Percentiles rank a stretch among this genome's conserved stretches.
phyloP scores from a whole-genome alignment of 1,140 invertebrate species.

The Zeugodacus cucurbitae region DNA sequence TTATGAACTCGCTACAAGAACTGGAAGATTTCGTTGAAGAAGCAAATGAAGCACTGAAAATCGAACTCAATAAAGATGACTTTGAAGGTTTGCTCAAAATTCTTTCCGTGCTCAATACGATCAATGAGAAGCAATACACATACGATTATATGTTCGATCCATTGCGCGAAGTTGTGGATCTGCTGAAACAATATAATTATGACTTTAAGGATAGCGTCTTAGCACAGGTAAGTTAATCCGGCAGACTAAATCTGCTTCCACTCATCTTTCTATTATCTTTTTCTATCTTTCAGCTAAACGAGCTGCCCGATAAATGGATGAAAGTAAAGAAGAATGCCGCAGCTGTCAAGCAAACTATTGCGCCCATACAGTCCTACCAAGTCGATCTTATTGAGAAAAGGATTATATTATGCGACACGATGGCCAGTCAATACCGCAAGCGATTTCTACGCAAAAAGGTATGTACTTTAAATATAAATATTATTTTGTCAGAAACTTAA shows the following conservation, averaged over 20 bases:
- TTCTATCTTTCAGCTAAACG: slow-evolving; percentile 70
- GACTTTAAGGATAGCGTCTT: slow-evolving; percentile 76
- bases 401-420: slow-evolving; percentile 81
- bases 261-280: background rate
- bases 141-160: slow-evolving; percentile 85
- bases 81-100: slow-evolving; percentile 72
- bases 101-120: slow-evolving; percentile 70
- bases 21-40: slow-evolving; percentile 73
- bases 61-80: slow-evolving; percentile 73
- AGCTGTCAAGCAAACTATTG: slow-evolving; percentile 87
- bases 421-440: slow-evolving; percentile 81
- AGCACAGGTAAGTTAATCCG: slow-evolving; percentile 66
- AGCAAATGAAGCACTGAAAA: slow-evolving; percentile 69
- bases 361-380: slow-evolving; percentile 77
- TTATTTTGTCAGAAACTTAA: background rate
- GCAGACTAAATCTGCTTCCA: background rate
- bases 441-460: slow-evolving; percentile 73
- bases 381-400: slow-evolving; percentile 73
- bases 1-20: slow-evolving; percentile 68
- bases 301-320: slow-evolving; percentile 89
- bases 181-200: slow-evolving; percentile 79
- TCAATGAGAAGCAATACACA: slow-evolving; percentile 70
- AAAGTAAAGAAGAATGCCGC: slow-evolving; percentile 86
- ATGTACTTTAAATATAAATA: background rate
- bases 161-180: slow-evolving; percentile 79